Evolutionary conservation across 2,113 vertebrate species (phyloP).

Genomic region (Mionectes macconnelli): DNA sequence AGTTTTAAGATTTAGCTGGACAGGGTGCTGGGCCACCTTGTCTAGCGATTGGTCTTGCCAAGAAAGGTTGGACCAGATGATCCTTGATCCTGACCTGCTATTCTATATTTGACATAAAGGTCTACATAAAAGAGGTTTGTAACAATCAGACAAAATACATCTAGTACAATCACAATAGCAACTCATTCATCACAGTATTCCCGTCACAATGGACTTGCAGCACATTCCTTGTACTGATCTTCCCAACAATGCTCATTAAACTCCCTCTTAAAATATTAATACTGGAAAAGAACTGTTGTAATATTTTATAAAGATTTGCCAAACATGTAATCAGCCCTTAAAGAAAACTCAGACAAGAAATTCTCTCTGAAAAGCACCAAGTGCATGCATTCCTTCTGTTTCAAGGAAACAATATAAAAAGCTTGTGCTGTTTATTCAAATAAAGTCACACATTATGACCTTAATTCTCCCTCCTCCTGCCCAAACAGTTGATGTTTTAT

Average conservation of each 20-base stretch:
- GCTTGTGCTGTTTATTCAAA: background rate
- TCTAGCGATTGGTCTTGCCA: background rate
- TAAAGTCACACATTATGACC: background rate
- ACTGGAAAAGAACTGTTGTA: background rate
- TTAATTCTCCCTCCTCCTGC: background rate
- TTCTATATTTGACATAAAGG: background rate
- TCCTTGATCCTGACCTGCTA: background rate
- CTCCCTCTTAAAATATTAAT: background rate
- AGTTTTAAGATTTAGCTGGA: background rate
- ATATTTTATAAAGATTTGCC: background rate
- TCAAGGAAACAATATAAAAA: slow-evolving; percentile 13
- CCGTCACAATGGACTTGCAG: background rate
- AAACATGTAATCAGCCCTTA: background rate
- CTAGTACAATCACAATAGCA: background rate
- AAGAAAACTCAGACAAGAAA: background rate
- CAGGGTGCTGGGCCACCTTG: background rate
- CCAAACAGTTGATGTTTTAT: slow-evolving; percentile 11
- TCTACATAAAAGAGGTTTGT: background rate
- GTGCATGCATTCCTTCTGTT: background rate
- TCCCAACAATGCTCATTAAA: background rate
- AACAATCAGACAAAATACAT: background rate
- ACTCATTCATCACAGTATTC: background rate
- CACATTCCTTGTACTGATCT: background rate
- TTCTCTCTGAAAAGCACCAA: background rate
- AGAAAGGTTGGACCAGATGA: background rate